Conservation (phyloP, 1,140 invertebrate species). For the Papilio machaon region DNA sequence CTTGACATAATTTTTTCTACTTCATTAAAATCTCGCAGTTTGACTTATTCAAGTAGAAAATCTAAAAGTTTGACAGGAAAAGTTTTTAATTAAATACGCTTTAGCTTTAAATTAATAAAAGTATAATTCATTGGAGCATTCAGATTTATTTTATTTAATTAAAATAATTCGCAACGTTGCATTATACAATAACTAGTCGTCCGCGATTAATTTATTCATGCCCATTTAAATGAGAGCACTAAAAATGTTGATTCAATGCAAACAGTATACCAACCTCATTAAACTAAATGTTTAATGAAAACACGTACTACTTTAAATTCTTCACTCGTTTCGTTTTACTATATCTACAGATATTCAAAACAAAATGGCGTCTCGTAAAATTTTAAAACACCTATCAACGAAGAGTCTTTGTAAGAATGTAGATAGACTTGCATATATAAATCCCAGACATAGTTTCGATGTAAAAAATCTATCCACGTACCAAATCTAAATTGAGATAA, state of each 20-base stretch:
- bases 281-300: conserved; percentile 22
- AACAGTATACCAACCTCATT: conserved; percentile 20
- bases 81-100: conserved; percentile 15
- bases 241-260: conserved; percentile 32
- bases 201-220: conserved; percentile 26
- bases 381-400: background rate
- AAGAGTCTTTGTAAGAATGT: background rate
- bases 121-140: background rate
- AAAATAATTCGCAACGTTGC: conserved; percentile 18
- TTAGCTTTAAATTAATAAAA: conserved; percentile 8
- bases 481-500: background rate
- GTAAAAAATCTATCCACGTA: background rate
- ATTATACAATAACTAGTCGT: background rate
- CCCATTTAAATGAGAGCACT: conserved; percentile 30
- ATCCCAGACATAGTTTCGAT: background rate
- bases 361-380: background rate
- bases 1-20: conserved; percentile 5
- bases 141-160: background rate
- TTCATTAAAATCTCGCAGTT: conserved; percentile 1
- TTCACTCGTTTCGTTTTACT: background rate
- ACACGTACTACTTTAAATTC: conserved; percentile 15
- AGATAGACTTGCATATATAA: background rate
- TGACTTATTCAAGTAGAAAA: background rate
- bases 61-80: conserved; percentile 2
- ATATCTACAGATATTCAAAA: background rate